Percentiles rank a stretch among this genome's conserved stretches.
Evolutionary conservation across 2,113 vertebrate species (phyloP).

Genomic region (Daboia siamensis): DNA sequence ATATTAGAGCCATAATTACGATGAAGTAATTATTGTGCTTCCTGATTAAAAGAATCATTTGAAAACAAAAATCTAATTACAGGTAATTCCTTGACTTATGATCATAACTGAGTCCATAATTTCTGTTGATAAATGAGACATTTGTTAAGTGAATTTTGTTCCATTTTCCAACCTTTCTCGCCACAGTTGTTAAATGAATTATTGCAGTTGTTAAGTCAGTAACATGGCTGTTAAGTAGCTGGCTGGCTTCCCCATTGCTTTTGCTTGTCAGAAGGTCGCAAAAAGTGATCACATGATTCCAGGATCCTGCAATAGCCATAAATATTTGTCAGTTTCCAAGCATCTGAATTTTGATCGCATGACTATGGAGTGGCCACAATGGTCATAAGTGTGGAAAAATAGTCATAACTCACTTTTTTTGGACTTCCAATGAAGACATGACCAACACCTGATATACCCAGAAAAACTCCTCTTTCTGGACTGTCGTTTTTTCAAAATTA

Average conservation of each 20-base stretch:
- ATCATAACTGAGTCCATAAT: neutral
- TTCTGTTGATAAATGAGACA: neutral
- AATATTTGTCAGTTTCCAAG: neutral
- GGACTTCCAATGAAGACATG: too few species aligned
- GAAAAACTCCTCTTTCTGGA: too few species aligned
- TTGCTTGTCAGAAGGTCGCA: neutral
- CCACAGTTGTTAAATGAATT: neutral
- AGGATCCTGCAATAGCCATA: neutral
- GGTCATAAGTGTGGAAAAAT: neutral
- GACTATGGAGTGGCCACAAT: neutral
- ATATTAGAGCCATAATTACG: neutral
- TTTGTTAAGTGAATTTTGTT: neutral
- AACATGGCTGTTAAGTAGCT: neutral
- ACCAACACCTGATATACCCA: too few species aligned
- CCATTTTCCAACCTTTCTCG: neutral
- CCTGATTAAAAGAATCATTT: neutral
- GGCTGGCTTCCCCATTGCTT: neutral
- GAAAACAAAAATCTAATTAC: neutral
- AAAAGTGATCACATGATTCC: neutral
- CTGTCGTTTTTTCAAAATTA: too few species aligned
- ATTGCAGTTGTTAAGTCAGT: neutral
- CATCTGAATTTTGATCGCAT: neutral
- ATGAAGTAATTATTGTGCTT: neutral
- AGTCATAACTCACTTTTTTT: neutral
- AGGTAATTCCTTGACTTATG: neutral